Base-by-base conservation (phyloP, 2,797 vertebrate genomes). In the Lithobates pipiens region DNA sequence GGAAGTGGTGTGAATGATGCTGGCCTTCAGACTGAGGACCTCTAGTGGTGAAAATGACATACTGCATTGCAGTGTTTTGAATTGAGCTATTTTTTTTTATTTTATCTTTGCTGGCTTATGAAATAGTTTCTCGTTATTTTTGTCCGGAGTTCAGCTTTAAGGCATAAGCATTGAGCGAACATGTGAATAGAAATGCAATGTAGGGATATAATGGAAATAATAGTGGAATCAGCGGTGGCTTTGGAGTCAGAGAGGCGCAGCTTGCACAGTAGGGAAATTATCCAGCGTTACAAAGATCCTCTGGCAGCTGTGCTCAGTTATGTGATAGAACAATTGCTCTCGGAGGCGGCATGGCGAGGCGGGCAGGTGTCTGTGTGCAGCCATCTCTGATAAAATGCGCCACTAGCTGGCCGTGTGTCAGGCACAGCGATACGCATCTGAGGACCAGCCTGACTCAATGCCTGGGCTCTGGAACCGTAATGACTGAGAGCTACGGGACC, bases 281-380 rank as follows among this genome's bases (percentile, higher is more conserved):
- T 67, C 36, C 39, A 4, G 18, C 36, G 54, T 80, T 80, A 61
- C 54, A 61, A 61, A 61, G 54, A 75, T 34, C 29, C 61, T 27
- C 29, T 8, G 36, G 72, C 79, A 86, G 78, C 84, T 86, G 78
- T 46, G 72, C 65, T 76, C 84, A 77, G 63, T 72, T 80, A 75
- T 27, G 32, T 77, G 75, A 85, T 73, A 23, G 70, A 68, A 34
- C 83, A 75, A 80, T 80, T 36, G 78, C 29, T 67, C 85, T 76
- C 0, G 15, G 50, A 82, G 85, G 65, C 65, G 25, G 42, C 39
- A 44, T 69, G 84, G 34, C 61, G n/a, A 25, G 29, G 44, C 34
- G 32, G 57, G 74, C 80, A 74, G 80, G 79, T 86, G 79, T 86
- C 46, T 32, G 63, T 25, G 77, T 78, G 80, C 57, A 82, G 50